Base-by-base conservation (phyloP, 2,113 vertebrate genomes). In the Colaptes auratus region DNA sequence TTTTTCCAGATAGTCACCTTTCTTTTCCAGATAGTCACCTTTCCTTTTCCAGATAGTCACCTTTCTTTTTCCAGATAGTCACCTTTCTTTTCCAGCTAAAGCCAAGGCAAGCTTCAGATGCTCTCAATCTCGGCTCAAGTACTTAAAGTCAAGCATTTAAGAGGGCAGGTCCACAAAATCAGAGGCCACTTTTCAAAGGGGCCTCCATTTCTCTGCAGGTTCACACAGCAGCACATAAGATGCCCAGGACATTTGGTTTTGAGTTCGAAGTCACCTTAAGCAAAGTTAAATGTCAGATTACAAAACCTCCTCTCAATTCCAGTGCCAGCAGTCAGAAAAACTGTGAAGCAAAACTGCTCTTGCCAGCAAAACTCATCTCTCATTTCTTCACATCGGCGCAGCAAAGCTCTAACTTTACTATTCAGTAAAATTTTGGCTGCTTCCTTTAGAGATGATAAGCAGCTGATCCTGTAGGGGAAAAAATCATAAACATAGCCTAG, bases 231-330 rank as follows among this genome's bases (percentile, higher is more conserved):
- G 56, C n/a, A 6, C 19, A 7, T 25, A 84, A 92, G 61, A 77
- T 61, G 89, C 92, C 61, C 82, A 83, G 53, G 74, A 44, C 46
- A 12, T 74, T 93, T 89, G 82, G 30, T 87, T 92, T 88, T 67
- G 90, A 77, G 39, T 89, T 93, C 77, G 67, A 87, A 86, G 79
- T 91, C 88, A 93, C 61, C 73, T 78, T 69, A 93, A 91, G 79
- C 56, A 95, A 88, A 83, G 58, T 16, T 93, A 94, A 93, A 88
- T 56, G 76, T 95, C 85, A 82, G 86, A 82, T 78, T 72, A 90
- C 72, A 80, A 89, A 95, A 50, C 58, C 53, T 86, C 39, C 14
- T 81, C 81, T 91, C 33, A 28, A 77, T 33, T 73, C 64, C 73
- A 90, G 39, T 8, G 79, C 92, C 88, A 92, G 50, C 59, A 79